phyloP scores from a whole-genome alignment of 2,888 invertebrate species.

The Andrena minutula region DNA sequence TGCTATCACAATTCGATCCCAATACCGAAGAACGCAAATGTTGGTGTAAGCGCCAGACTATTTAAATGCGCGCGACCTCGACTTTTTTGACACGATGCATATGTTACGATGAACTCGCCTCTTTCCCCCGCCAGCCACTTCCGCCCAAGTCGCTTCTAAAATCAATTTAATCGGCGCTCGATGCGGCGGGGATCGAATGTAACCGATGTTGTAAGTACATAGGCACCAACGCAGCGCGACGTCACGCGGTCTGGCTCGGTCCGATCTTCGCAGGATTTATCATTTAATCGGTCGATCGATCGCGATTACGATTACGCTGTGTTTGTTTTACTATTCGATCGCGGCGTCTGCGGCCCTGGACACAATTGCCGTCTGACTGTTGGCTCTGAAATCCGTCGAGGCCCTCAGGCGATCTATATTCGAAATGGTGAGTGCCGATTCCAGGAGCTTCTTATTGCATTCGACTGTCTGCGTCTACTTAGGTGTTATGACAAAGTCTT shows the following conservation, averaged over 20 bases:
- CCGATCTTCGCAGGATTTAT: no score
- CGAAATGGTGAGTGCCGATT: conserved; percentile 28
- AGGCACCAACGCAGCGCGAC: no score
- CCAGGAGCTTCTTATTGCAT: no score
- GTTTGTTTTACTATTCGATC: neutral
- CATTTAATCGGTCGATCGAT: no score
- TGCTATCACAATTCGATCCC: no score
- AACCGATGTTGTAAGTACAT: neutral
- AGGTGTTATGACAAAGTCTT: no score
- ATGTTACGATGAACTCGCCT: conserved; percentile 23
- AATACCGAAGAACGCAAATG: no score
- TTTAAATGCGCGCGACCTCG: conserved; percentile 41
- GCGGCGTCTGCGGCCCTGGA: no score
- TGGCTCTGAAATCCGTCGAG: no score
- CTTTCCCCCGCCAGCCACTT: conserved; percentile 6
- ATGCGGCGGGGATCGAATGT: neutral
- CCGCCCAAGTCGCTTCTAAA: conserved; percentile 1
- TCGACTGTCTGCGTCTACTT: no score
- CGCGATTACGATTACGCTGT: neutral
- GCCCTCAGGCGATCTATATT: neutral
- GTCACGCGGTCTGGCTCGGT: no score
- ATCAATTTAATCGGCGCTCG: conserved; percentile 26
- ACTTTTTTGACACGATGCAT: conserved; percentile 33
- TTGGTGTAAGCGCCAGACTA: neutral
- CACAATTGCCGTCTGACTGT: no score